Evolutionary conservation across 2,797 vertebrate species (phyloP).

Genomic region (Gouania willdenowi): DNA sequence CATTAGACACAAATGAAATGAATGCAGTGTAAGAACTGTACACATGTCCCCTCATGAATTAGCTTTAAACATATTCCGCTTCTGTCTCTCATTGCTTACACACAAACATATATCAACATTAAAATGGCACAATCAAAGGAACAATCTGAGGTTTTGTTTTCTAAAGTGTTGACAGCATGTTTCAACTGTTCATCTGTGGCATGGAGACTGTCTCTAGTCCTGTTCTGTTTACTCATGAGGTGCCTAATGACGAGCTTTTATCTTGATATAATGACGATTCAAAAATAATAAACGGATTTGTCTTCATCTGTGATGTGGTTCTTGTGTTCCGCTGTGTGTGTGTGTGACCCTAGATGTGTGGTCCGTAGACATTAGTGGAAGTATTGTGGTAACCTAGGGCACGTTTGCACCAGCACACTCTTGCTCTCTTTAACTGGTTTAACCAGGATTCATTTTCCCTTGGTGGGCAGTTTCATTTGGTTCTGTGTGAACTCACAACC

Average conservation of each 20-base stretch:
- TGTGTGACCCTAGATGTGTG: no score
- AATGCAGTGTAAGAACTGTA: no score
- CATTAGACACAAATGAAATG: constrained; percentile 1
- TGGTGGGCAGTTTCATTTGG: no score
- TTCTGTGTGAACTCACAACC: no score
- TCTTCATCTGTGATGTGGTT: constrained; percentile 22
- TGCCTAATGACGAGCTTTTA: constrained; percentile 63
- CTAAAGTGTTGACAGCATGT: constrained; percentile 47
- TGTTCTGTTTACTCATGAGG: constrained; percentile 49
- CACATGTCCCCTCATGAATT: background rate
- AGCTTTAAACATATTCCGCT: constrained; percentile 1
- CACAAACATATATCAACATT: constrained; percentile 11
- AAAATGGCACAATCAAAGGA: background rate
- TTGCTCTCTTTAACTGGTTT: no score
- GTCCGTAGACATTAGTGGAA: no score
- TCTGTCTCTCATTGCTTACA: no score
- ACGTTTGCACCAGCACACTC: no score
- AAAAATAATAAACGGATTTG: constrained; percentile 62
- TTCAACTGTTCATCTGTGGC: constrained; percentile 45
- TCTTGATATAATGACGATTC: constrained; percentile 54
- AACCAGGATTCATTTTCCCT: no score
- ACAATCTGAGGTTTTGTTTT: background rate
- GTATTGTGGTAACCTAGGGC: no score
- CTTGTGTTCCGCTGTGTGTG: constrained; percentile 6
- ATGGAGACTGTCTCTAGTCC: constrained; percentile 47